These are phyloP conservation scores for Panagrolaimus sp. DNA, from an alignment of 1,140 invertebrate genomes.

Conservation along the genomic window DNA sequence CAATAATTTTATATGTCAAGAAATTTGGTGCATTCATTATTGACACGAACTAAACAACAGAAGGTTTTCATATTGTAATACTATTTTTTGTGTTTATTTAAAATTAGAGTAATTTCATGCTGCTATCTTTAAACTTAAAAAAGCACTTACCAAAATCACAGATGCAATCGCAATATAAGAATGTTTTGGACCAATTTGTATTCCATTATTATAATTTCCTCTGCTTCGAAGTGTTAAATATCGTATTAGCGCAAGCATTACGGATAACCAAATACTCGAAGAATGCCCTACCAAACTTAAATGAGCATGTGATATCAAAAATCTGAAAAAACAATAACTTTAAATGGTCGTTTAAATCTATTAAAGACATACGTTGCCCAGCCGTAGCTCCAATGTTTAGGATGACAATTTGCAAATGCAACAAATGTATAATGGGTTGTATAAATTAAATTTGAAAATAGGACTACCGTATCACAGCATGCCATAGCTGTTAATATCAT, in stretches of 20 bases:
- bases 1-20: slow-evolving; percentile 57
- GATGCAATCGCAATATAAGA: slow-evolving; percentile 45
- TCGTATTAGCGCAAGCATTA: slow-evolving; percentile 53
- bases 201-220: slow-evolving; percentile 5
- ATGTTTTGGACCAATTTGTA: slow-evolving; percentile 34
- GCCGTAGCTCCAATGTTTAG: slow-evolving; percentile 43
- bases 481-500: slow-evolving; percentile 57
- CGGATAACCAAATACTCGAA: slow-evolving; percentile 53
- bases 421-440: slow-evolving; percentile 57
- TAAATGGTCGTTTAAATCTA: no score
- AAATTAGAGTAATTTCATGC: no score
- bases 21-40: slow-evolving; percentile 55
- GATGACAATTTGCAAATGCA: slow-evolving; percentile 51
- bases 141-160: slow-evolving; percentile 38
- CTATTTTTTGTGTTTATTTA: background rate
- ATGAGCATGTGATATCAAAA: slow-evolving; percentile 56
- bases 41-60: slow-evolving; percentile 31
- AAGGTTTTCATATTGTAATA: no score
- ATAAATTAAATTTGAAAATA: slow-evolving; percentile 55
- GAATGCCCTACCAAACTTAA: slow-evolving; percentile 52
- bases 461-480: slow-evolving; percentile 54
- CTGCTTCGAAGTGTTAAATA: slow-evolving; percentile 51
- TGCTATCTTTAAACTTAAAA: no score
- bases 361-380: slow-evolving; percentile 41
- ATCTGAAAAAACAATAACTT: no score